Evolutionary conservation across 2,113 vertebrate genomes (phyloP).

Genomic region (Rafetus swinhoei): DNA sequence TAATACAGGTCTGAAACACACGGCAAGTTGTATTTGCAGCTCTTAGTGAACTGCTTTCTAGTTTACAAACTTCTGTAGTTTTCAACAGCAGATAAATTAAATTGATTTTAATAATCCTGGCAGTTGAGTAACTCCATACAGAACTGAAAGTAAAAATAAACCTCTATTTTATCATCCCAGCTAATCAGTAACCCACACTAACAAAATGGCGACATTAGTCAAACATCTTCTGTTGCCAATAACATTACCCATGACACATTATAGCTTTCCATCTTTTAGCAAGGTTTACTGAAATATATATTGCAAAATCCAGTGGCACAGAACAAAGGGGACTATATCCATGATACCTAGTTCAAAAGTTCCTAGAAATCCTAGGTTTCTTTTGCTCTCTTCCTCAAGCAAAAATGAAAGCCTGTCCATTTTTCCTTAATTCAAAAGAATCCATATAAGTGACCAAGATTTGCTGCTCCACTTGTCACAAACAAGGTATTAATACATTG

Average conservation of each 20-base stretch:
- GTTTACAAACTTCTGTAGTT: background rate
- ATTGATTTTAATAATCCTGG: background rate
- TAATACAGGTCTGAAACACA: background rate
- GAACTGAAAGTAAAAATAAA: background rate
- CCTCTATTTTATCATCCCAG: background rate
- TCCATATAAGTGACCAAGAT: background rate
- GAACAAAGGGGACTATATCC: background rate
- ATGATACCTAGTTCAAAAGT: background rate
- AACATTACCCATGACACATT: background rate
- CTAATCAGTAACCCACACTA: background rate
- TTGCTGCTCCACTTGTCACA: background rate
- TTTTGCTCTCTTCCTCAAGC: background rate
- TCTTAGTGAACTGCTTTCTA: background rate
- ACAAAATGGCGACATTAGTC: background rate
- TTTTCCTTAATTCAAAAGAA: background rate
- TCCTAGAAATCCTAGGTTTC: background rate
- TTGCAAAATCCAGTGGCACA: background rate
- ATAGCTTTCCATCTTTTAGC: background rate
- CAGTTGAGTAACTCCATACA: background rate
- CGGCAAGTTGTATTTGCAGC: background rate
- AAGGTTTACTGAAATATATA: background rate
- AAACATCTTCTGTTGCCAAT: background rate
- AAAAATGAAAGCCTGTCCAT: background rate
- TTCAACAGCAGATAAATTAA: background rate
- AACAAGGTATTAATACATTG: background rate